A percentile compares a stretch with the other conserved stretches of the same genome.
Conservation (phyloP, 1,140 invertebrate genomes). For the Halesus radiatus region DNA sequence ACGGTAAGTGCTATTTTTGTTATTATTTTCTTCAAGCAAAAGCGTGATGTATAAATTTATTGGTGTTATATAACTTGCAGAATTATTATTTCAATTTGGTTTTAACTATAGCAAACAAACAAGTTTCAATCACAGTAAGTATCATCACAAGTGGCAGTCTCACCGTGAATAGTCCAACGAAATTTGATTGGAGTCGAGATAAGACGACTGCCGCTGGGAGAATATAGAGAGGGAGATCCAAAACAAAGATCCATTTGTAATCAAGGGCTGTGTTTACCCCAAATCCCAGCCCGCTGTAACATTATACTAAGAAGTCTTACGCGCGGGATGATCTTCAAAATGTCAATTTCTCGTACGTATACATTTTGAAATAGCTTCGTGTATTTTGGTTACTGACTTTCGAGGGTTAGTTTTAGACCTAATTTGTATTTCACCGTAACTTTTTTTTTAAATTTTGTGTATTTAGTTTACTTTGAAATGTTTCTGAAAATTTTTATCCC, state of each 20-base stretch:
- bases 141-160: slow-evolving; percentile 30
- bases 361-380: too few relatives aligned
- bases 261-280: slow-evolving; percentile 46
- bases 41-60: too few relatives aligned
- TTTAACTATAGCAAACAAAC: background rate
- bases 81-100: background rate
- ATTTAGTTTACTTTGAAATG: too few relatives aligned
- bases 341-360: background rate
- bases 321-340: slow-evolving; percentile 8
- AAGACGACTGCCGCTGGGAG: slow-evolving; percentile 9
- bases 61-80: too few relatives aligned
- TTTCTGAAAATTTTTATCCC: too few relatives aligned
- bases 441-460: too few relatives aligned
- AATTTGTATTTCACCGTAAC: too few relatives aligned
- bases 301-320: slow-evolving; percentile 37
- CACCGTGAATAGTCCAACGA: slow-evolving; percentile 6
- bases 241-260: slow-evolving; percentile 56
- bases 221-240: slow-evolving; percentile 41
- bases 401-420: too few relatives aligned
- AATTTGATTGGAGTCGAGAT: slow-evolving; percentile 40
- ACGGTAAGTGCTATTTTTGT: too few relatives aligned
- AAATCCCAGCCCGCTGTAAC: slow-evolving; percentile 33
- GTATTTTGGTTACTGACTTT: too few relatives aligned
- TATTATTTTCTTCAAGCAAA: too few relatives aligned
- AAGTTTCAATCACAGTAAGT: slow-evolving; percentile 17